Evolutionary conservation across 2,113 vertebrate genomes (phyloP), one percentile per base, ranked within the genome.

Genomic region (Pseudopipra pipra): DNA sequence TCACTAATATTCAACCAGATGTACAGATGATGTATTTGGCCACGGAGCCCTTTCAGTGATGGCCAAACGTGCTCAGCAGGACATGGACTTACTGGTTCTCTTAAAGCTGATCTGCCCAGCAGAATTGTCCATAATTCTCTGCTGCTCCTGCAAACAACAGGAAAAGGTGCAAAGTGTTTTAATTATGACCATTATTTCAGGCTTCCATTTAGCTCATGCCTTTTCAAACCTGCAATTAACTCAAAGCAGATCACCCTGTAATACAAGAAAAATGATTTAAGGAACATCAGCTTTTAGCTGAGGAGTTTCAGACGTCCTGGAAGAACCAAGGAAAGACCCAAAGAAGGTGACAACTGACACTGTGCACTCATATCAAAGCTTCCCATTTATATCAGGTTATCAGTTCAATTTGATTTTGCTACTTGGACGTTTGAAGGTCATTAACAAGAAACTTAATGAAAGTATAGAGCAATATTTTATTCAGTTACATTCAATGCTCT

Each of bases 111-210:
- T 94, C 99, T 98, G 82, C 99, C 99, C 80, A 99, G 95, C 35
- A 99, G 96, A 96, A 99, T 99, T 63, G 99, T 99, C 99, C 99
- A 99, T 75, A 99, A 95, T 94, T 99, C 99, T 94, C 99, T 98
- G 96, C 99, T 99, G 97, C 99, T 99, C 96, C 99, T 99, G 63
- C 28, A 83, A 90, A 85, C n/a, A 83, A 37, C 97, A 31, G 59
- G 77, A 44, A 83, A 87, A 87, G 25, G 14, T 55, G 31, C 6
- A 63, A 17, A 83, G 20, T 5, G 31, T 84, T 90, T 91, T 70
- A 84, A 44, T 22, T 27, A 68, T 6, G 5, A 75, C 46, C 5
- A 3, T 25, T 54, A 47, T n/a, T 46, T 17, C 65, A 56, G 51
- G 30, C 22, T 87, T 76, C 55, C 68, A 25, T 55, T 86, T n/a